Evolutionary conservation across 2,113 vertebrate species (phyloP).

Genomic region (Meriones unguiculatus): DNA sequence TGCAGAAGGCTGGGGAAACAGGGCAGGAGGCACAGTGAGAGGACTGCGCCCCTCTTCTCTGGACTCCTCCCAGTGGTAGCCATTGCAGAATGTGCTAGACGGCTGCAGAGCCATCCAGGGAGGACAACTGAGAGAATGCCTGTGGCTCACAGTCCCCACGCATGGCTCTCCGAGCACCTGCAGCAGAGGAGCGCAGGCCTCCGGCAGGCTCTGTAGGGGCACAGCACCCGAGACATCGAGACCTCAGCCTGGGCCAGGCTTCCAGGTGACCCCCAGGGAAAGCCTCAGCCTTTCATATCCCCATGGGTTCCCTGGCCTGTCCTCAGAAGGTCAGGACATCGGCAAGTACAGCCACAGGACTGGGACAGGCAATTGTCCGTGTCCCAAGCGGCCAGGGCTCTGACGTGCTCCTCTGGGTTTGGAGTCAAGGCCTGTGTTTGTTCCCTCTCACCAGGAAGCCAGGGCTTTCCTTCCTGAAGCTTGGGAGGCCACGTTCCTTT

Average conservation of each 20-base stretch:
- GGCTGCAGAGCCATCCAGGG: fast-evolving
- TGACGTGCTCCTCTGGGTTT: constrained; percentile 66
- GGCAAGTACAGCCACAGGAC: constrained; percentile 13
- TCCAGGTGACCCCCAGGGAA: not conserved
- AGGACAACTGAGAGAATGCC: fast-evolving
- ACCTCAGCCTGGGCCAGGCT: not conserved
- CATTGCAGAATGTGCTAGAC: not conserved
- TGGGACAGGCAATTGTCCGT: not conserved
- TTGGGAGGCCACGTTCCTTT: constrained; percentile 77
- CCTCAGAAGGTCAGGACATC: constrained; percentile 71
- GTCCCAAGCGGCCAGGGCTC: constrained; percentile 30
- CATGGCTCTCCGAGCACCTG: fast-evolving
- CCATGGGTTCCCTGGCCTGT: constrained; percentile 67
- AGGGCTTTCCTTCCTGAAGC: constrained; percentile 84
- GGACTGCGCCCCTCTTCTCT: fast-evolving
- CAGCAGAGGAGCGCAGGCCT: not conserved
- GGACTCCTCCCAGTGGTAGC: fast-evolving
- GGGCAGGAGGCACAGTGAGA: not conserved
- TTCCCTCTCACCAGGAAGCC: constrained; percentile 85
- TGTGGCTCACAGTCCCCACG: too few relatives aligned
- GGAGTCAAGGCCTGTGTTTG: constrained; percentile 82
- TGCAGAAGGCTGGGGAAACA: fast-evolving
- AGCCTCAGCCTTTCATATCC: not conserved
- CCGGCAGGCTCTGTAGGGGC: not conserved
- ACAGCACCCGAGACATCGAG: fast-evolving